Evolutionary conservation across 2,797 vertebrate species (phyloP).

Genomic region (Melanotaenia nigrans): DNA sequence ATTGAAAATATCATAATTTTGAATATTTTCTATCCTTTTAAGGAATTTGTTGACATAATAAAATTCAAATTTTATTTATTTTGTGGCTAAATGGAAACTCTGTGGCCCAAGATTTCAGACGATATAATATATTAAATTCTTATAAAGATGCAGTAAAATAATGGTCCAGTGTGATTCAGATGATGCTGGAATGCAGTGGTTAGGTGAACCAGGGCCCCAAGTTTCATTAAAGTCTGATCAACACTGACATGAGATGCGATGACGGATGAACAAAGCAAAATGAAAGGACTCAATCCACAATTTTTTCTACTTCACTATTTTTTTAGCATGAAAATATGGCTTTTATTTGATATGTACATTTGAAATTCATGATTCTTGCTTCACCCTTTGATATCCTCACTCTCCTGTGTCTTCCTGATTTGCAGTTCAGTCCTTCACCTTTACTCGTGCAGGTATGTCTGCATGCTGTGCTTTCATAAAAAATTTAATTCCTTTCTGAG

Average conservation of each 20-base stretch:
- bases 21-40: too few species aligned
- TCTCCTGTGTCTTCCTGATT: slow-evolving; percentile 64
- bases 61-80: neutral
- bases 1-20: neutral
- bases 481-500: slow-evolving; percentile 24
- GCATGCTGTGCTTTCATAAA: slow-evolving; percentile 8
- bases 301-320: neutral
- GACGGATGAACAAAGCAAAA: slow-evolving; percentile 40
- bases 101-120: neutral
- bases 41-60: neutral
- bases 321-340: neutral
- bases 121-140: neutral
- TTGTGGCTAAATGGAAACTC: neutral
- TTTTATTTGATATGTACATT: neutral
- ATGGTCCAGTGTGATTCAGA: slow-evolving; percentile 38
- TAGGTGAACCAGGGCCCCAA: neutral
- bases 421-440: slow-evolving; percentile 89
- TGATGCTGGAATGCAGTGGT: slow-evolving; percentile 22
- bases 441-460: slow-evolving; percentile 86
- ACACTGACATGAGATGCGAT: slow-evolving; percentile 11
- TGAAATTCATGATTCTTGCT: slow-evolving; percentile 7
- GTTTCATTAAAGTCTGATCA: slow-evolving; percentile 29
- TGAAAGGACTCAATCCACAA: neutral
- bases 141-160: slow-evolving; percentile 6
- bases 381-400: neutral